Base-by-base conservation (phyloP, 2,888 invertebrate genomes). In the Fabriciana adippe region DNA sequence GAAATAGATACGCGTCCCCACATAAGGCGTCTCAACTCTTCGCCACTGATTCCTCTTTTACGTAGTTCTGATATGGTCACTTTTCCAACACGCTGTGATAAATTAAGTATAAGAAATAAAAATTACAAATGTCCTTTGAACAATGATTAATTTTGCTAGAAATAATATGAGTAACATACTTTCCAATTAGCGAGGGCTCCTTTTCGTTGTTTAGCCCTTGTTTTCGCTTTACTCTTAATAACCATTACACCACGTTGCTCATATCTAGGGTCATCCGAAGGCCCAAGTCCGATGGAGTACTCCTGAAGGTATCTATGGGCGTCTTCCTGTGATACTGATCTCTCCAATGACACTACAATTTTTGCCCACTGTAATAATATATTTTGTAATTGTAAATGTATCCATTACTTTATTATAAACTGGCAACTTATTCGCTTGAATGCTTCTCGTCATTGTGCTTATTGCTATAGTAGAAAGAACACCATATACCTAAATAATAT, bases 151-250 rank as follows among this genome's bases (percentile, higher is more conserved):
- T 6, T 26, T n/a, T 8, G 35, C 35, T 8, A 35, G 11, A 41
- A 41, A 41, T 41, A 41, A 41, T 41, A 41, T 26, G 5, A 31
- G 8, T n/a, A 2, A 35, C 15, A 50, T 66, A 98, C 99, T 96
- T 99, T 99, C 99, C 99, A 99, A 85, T 99, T 99, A 63, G 96
- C 93, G 2, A 99, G 95, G 3, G 99, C 99, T 0, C 98, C 98
- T 85, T 99, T 99, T 72, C 99, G 93, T 89, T 99, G 99, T 80
- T 97, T 97, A 0, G 99, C 99, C 72, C 97, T 94, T 0, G 99
- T 99, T 89, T 99, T 99, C 73, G 96, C 97, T 81, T 99, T 98
- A 75, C 97, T 97, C 91, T 99, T 99, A 85, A 99, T 99, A 65
- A 99, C 98, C 97, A 99, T 98, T 3, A 99, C 97, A 0, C 98